Base-by-base conservation (phyloP, 2,888 invertebrate species). In the Pristionchus entomophagus region DNA sequence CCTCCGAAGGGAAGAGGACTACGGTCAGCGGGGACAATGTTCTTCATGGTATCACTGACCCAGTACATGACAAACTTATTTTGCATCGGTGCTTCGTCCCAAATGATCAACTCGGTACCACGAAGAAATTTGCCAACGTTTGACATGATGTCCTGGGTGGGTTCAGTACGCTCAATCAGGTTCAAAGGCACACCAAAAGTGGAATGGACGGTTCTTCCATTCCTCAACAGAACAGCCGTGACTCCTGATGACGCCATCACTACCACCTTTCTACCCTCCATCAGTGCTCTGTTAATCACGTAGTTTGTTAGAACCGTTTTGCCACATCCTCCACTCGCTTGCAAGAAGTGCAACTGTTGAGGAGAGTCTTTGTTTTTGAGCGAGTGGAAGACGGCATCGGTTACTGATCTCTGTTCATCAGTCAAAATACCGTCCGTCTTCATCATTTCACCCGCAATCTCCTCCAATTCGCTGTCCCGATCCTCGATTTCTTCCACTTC, bases 271-370 rank as follows among this genome's bases (percentile, higher is more conserved):
- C 38, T 62, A 3, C 81, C 81, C 1, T 65, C 53, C 12, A n/a
- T 6, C 14, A 32, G 22, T 2, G 45, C 26, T 12, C 53, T 5
- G 19, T 73, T 45, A 4, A 87, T 87, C 8, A 87, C 10, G 26
- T 73, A 85, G 29, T 87, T 87, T 14, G 65, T 73, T 6, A 80
- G 19, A 14, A 51, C 45, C 2, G 85, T 87, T 26, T 87, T 87
- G 12, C 87, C 87, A 14, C 78, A 78, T 0, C 87, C 87, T 49
- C 87, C 87, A 26, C 53, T 49, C 6, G 73, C 87, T 53, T 77
- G 32, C 14, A 87, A 22, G 29, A 81, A 81, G 26, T 85, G 84
- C 22, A 87, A 22, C 77, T 45, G 5, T 77, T 19, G 14, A 1
- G 17, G 5, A 12, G 22, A 77, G n/a, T n/a, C n/a, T 29, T 19